These are phyloP conservation scores for Pyrochroa serraticornis DNA, from an alignment of 2,888 invertebrate genomes.

Conservation along the genomic window DNA sequence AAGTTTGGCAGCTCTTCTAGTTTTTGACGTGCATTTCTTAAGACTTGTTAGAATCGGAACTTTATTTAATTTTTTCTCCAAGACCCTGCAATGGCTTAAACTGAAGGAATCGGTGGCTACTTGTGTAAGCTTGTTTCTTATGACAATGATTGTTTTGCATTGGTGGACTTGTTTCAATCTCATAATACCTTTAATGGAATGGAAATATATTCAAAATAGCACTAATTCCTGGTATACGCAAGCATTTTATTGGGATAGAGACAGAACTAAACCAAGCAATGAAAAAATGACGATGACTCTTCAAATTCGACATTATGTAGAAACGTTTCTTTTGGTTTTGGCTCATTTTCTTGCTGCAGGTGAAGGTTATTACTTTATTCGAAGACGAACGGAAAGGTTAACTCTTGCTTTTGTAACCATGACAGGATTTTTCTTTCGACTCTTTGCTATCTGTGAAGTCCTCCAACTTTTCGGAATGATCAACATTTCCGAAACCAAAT, in stretches of 20 bases:
- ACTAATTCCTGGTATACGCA: too few relatives aligned
- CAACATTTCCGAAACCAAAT: conserved; percentile 53
- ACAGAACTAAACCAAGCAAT: too few relatives aligned
- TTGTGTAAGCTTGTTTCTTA: conserved; percentile 23
- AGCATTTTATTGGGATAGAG: too few relatives aligned
- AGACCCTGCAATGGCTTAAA: conserved; percentile 8
- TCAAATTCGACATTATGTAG: too few relatives aligned
- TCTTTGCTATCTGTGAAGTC: conserved; percentile 39
- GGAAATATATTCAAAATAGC: too few relatives aligned
- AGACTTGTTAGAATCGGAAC: conserved; percentile 16
- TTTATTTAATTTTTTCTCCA: conserved; percentile 9
- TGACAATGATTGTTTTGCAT: conserved; percentile 28
- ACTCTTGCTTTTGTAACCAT: conserved; percentile 36
- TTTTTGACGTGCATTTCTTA: not conserved
- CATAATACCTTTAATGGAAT: conserved; percentile 29
- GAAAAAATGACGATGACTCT: too few relatives aligned
- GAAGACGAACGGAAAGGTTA: conserved; percentile 33
- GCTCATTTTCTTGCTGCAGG: conserved; percentile 46
- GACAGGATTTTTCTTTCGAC: conserved; percentile 42
- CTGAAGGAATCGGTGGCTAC: conserved; percentile 16
- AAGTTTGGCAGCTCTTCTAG: not conserved
- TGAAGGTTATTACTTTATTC: conserved; percentile 31
- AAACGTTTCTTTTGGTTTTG: too few relatives aligned
- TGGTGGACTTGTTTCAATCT: conserved; percentile 36
- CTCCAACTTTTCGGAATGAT: conserved; percentile 43